These are phyloP conservation scores for Macaria notata DNA, from an alignment of 2,888 invertebrate genomes.

Conservation along the genomic window DNA sequence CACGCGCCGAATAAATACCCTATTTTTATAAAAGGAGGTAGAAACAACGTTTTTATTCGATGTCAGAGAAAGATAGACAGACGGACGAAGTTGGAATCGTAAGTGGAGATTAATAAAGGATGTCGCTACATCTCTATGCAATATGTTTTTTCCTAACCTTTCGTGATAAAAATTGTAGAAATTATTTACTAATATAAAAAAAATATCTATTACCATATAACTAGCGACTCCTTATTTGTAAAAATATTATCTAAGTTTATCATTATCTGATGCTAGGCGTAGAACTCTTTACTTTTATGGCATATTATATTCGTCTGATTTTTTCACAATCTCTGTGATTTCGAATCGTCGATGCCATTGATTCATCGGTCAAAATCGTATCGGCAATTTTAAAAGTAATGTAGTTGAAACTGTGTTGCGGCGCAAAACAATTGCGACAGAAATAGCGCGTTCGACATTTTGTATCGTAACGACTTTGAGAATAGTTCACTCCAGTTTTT, in stretches of 20 bases:
- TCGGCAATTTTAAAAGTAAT: slow-evolving; percentile 12
- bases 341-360: background rate
- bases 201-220: no score
- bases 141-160: no score
- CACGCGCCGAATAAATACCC: background rate
- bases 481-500: slow-evolving; percentile 37
- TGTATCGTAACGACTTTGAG: slow-evolving; percentile 36
- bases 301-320: no score
- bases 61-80: background rate
- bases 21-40: no score
- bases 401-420: slow-evolving; percentile 46
- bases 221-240: no score
- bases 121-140: no score
- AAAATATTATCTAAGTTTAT: no score
- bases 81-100: background rate
- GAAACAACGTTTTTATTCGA: background rate
- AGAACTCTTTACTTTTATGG: no score
- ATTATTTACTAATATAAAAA: no score
- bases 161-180: no score
- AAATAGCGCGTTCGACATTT: slow-evolving; percentile 53
- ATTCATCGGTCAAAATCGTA: slow-evolving; percentile 4
- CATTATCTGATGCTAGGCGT: no score
- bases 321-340: no score
- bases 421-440: slow-evolving; percentile 50
- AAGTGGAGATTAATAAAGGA: background rate